phyloP scores from a whole-genome alignment of 2,113 vertebrate genomes.

The Climacteris rufus region DNA sequence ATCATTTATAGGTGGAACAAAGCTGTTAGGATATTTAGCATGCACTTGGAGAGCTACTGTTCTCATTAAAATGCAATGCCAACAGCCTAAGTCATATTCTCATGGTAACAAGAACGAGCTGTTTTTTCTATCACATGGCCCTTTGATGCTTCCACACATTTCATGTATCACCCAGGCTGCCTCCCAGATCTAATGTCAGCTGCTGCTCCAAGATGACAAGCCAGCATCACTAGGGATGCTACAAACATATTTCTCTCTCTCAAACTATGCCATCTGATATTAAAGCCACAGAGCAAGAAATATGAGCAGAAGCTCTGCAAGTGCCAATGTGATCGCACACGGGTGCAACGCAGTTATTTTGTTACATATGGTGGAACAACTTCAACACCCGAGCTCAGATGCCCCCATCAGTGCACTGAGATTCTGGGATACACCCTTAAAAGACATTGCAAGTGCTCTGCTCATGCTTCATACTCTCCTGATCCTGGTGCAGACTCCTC shows the following conservation, averaged over 20 bases:
- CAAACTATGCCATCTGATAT: constrained; percentile 16
- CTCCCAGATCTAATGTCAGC: constrained; percentile 49
- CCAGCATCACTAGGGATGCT: constrained; percentile 44
- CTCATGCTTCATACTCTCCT: not conserved
- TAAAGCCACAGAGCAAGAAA: constrained; percentile 19
- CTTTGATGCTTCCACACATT: constrained; percentile 55
- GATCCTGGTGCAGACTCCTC: not conserved
- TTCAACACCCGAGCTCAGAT: not conserved
- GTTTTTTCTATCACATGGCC: constrained; percentile 57
- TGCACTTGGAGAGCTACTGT: not conserved
- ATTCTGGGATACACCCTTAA: not conserved
- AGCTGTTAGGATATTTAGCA: not conserved
- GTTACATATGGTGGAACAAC: not conserved
- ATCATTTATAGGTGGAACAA: not conserved
- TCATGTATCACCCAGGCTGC: constrained; percentile 16
- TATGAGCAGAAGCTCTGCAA: not conserved
- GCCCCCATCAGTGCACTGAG: not conserved
- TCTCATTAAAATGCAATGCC: constrained; percentile 45
- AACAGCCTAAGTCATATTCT: constrained; percentile 49
- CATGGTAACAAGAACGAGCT: constrained; percentile 48
- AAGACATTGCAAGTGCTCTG: not conserved
- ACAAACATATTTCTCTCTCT: constrained; percentile 29
- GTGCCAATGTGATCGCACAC: not conserved
- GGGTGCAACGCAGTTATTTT: not conserved
- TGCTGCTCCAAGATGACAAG: constrained; percentile 47